These are phyloP conservation scores for Perca schrenkii DNA, from an alignment of 2,113 vertebrate species.

Conservation along the genomic window DNA sequence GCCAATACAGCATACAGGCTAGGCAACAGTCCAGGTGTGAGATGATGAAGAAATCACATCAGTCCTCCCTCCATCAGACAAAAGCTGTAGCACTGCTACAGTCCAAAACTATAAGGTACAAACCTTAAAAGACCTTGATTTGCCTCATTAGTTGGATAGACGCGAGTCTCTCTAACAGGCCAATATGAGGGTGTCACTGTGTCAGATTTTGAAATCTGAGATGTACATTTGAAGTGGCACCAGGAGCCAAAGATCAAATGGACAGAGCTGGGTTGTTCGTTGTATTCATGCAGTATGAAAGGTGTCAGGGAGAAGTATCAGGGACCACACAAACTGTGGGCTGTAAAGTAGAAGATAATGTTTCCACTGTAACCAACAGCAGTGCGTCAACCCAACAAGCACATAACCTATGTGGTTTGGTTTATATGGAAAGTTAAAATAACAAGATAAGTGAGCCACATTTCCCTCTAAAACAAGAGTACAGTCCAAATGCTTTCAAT, in stretches of 20 bases:
- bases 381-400: background rate
- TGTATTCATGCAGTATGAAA: slow-evolving; percentile 43
- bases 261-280: slow-evolving; percentile 39
- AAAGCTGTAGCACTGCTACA: background rate
- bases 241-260: slow-evolving; percentile 39
- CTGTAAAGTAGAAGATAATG: background rate
- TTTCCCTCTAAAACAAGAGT: background rate
- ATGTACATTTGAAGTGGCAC: slow-evolving; percentile 13
- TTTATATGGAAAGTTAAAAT: slow-evolving; percentile 16
- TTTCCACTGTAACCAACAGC: slow-evolving; percentile 14
- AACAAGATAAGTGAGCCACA: slow-evolving; percentile 8
- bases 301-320: slow-evolving; percentile 9
- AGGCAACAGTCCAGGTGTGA: background rate
- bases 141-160: slow-evolving; percentile 19
- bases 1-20: background rate
- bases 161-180: background rate
- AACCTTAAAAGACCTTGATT: background rate
- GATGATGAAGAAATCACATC: background rate
- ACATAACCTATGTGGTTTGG: background rate
- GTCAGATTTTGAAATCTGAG: slow-evolving; percentile 35
- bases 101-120: background rate
- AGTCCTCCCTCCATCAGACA: background rate
- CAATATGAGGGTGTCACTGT: slow-evolving; percentile 2
- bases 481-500: slow-evolving; percentile 27
- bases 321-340: slow-evolving; percentile 47